These are phyloP conservation scores for Acanthacorydalis orientalis DNA, from an alignment of 2,888 invertebrate species.

Conservation along the genomic window DNA sequence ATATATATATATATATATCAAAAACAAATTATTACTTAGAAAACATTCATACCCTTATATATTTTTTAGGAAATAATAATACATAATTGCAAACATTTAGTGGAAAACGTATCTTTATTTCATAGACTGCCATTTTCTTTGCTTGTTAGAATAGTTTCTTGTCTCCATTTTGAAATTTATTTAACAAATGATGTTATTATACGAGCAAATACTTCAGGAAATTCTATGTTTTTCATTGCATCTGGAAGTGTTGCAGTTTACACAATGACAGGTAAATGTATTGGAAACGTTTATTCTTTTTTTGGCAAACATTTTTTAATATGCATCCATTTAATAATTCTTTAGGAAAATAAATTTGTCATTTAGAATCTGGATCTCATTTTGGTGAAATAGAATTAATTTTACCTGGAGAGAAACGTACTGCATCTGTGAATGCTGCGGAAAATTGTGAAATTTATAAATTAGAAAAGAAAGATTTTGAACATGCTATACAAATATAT, in stretches of 20 bases:
- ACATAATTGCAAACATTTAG: conserved; percentile 33
- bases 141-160: conserved; percentile 30
- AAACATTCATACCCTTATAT: too few species aligned
- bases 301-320: too few species aligned
- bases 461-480: conserved; percentile 24
- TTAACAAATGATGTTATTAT: conserved; percentile 35
- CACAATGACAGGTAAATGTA: conserved; percentile 27
- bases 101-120: conserved; percentile 36
- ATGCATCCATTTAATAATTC: too few species aligned
- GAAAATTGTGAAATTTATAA: conserved; percentile 26
- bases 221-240: conserved; percentile 39
- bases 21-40: too few species aligned
- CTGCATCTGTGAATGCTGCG: conserved; percentile 24
- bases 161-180: conserved; percentile 31
- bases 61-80: conserved; percentile 30
- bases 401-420: conserved; percentile 19
- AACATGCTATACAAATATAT: conserved; percentile 25
- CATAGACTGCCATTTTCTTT: conserved; percentile 30
- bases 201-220: conserved; percentile 29
- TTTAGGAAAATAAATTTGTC: conserved; percentile 24
- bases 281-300: too few species aligned
- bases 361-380: conserved; percentile 37
- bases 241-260: conserved; percentile 36
- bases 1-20: too few species aligned
- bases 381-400: conserved; percentile 32